Evolutionary conservation across 2,797 vertebrate genomes (phyloP), one percentile per base, ranked within the genome.

Genomic region (Buceros bicornis): DNA sequence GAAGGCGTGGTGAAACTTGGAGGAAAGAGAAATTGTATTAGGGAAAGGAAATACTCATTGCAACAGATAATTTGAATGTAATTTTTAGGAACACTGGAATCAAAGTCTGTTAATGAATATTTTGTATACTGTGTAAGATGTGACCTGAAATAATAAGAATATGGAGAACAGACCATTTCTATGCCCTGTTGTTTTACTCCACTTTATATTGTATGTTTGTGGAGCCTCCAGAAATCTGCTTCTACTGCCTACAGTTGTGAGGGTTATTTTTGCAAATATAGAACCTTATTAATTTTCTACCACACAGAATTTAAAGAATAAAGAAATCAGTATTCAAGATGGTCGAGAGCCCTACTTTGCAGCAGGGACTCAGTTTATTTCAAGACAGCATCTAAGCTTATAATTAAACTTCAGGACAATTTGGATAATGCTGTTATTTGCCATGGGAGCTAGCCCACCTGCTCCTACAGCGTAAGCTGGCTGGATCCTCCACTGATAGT

Each of bases 1-100:
- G 71, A 47, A 96, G 87, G 74, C 92, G 90, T 92, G 95, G 90
- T 82, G 81, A 90, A 94, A 92, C 33, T 81, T 57, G 50, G 28
- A 71, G 84, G 57, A 94, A 87, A 84, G 90, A 57, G 89, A 92
- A 95, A 71, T 60, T 90, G 10, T 72, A 10, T 66, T 66, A 71
- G 69, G 79, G 84, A 93, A 58, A 90, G 82, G 87, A 89, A 94
- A 51, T 71, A 37, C 28, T 84, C 19, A 40, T 91, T 94, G 82
- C 89, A 87, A 73, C 87, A 94, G 67, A 89, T 67, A 48, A 50
- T 78, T 72, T 83, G 31, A 60, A 60, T 90, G 45, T 72, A 78
- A 25, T 86, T 94, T 82, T 83, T 77, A 65, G 54, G 40, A 81
- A 56, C 29, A 80, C 12, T 57, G 53, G 87, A 93, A 56, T 87